Base-by-base conservation (phyloP, 1,140 invertebrate genomes). In the Asbolus verrucosus region DNA sequence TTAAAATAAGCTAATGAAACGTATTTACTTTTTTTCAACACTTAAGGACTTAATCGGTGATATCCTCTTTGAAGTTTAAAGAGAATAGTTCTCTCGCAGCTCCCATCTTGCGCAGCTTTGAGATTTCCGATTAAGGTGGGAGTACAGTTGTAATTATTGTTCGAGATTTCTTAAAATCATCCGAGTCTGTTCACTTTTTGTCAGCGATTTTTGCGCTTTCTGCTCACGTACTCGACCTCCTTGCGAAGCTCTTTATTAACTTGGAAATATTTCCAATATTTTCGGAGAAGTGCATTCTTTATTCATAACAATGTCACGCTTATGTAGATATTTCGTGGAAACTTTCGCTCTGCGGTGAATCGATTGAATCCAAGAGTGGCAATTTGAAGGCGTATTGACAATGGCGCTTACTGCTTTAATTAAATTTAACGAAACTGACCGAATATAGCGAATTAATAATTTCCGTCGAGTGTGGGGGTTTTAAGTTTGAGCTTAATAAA, bases 401-500 rank as follows among this genome's bases (percentile, higher is more conserved):
- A 30, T 5, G 27, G 4, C 27, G 27, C 27, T 8, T 43, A 8
- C 41, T 41, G 13, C 9, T 54, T 54, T 54, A 30, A 54, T 54
- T 54, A 54, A 54, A 54, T 36, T 36, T 36, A 36, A 36, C 11
- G 24, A 36, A 36, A 36, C 33, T 36, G 33, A 36, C 33, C 33
- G 33, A 36, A 36, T 11, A 36, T n/a, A 36, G 8, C 33, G 33
- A 36, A 36, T 54, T 54, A 54, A 54, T 54, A 54, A 54, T 54
- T 27, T 27, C 19, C 11, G 46, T 24, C 18, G 19, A 13, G 46
- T 24, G 46, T n/a, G 11, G 19, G 1, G 18, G 46, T 54, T 54
- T 54, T 27, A 54, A 54, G 19, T 54, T 54, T n/a, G 46, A 21
- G 27, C 46, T 54, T 54, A 54, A 54, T 54, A 54, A 54, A 54